Evolutionary conservation across 2,797 vertebrate species (phyloP).

Genomic region (Mus spretus): DNA sequence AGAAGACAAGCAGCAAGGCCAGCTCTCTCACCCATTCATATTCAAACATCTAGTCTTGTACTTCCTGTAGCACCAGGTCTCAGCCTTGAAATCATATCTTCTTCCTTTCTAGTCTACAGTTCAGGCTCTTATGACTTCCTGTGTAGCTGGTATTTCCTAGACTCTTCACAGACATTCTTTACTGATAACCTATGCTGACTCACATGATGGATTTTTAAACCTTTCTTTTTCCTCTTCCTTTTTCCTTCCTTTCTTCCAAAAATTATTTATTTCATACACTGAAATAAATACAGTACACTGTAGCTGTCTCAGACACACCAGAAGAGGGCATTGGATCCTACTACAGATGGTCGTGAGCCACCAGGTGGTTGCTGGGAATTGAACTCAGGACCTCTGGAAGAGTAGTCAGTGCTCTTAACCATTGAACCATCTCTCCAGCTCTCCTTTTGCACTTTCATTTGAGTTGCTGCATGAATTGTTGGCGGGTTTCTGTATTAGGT

Average conservation of each 20-base stretch:
- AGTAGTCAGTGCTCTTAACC: no score
- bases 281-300: no score
- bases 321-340: no score
- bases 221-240: background rate
- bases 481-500: background rate
- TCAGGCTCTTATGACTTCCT: background rate
- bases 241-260: no score
- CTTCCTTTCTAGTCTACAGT: background rate
- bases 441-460: background rate
- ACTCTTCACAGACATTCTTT: conserved; percentile 16
- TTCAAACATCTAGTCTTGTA: background rate
- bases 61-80: no score
- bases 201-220: background rate
- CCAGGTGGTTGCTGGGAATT: no score
- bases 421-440: no score
- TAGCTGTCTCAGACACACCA: no score
- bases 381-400: no score
- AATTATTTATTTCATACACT: no score
- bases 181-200: background rate
- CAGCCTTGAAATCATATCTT: background rate
- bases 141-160: background rate
- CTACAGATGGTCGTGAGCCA: no score
- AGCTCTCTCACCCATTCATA: background rate
- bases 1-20: no score
- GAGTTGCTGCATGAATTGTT: background rate